phyloP scores from a whole-genome alignment of 2,888 invertebrate genomes.

The Hirtodrosophila confusa region DNA sequence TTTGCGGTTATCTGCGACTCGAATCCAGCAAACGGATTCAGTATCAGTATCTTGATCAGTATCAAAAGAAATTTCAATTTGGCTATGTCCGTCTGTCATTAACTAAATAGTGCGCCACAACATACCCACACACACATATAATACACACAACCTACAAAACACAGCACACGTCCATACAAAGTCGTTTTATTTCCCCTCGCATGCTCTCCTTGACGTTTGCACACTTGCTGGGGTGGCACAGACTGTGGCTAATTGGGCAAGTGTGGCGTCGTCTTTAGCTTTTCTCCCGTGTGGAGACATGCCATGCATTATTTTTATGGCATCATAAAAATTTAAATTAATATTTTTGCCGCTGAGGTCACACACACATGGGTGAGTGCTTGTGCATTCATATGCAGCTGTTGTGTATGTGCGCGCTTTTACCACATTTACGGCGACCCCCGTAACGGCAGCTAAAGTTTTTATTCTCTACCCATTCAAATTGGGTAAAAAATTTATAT shows the following conservation, averaged over 20 bases:
- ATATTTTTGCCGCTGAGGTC: constrained; percentile 53
- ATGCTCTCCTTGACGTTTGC: constrained; percentile 17
- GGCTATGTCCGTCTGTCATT: no score
- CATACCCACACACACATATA: no score
- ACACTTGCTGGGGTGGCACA: constrained; percentile 41
- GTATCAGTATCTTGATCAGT: no score
- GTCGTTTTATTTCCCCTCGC: not conserved
- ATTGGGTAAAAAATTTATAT: no score
- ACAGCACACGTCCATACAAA: constrained; percentile 6
- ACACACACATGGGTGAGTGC: constrained; percentile 4
- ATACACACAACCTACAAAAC: not conserved
- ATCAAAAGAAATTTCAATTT: no score
- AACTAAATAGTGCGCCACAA: no score
- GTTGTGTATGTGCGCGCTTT: constrained; percentile 22
- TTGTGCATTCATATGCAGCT: constrained; percentile 57
- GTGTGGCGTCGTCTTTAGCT: constrained; percentile 50
- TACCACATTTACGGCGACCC: constrained; percentile 4
- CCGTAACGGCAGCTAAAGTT: constrained; percentile 32
- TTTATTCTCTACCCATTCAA: no score
- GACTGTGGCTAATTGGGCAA: constrained; percentile 66
- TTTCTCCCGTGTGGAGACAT: constrained; percentile 30
- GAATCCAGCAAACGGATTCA: no score
- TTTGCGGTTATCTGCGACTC: no score
- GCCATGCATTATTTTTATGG: constrained; percentile 74
- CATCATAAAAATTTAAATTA: constrained; percentile 76